Percentiles rank a stretch among this genome's conserved stretches.
Evolutionary conservation across 30 jellyfish, hydroid and myxozoan species (phyloP).

Genomic region (Hydractinia echinata): DNA sequence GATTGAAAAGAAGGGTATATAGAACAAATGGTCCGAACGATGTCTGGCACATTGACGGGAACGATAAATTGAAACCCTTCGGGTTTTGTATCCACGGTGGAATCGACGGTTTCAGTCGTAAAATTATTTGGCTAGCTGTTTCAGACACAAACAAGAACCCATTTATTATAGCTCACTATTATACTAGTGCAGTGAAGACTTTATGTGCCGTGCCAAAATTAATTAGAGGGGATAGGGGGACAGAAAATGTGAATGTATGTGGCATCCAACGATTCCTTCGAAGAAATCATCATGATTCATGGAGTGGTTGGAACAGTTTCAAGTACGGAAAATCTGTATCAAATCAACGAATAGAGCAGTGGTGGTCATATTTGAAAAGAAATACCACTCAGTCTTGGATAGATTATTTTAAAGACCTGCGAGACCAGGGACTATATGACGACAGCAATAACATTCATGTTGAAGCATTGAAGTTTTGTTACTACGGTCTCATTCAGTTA

Average conservation of each 20-base stretch:
- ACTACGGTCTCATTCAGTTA: constrained; percentile 20
- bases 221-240: constrained; percentile 45
- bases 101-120: constrained; percentile 53
- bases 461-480: constrained; percentile 39
- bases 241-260: constrained; percentile 44
- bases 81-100: constrained; percentile 52
- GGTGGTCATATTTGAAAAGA: constrained; percentile 46
- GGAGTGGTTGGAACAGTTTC: constrained; percentile 21
- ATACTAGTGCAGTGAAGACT: constrained; percentile 21
- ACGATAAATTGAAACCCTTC: constrained; percentile 47
- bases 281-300: constrained; percentile 20
- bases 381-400: constrained; percentile 44
- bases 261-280: constrained; percentile 39
- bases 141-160: constrained; percentile 41
- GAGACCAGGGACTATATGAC: constrained; percentile 30
- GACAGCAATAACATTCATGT: constrained; percentile 13
- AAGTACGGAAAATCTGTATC: constrained; percentile 28
- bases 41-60: constrained; percentile 52
- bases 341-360: constrained; percentile 50
- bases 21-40: constrained; percentile 38
- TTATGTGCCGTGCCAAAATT: constrained; percentile 24
- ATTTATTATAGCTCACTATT: constrained; percentile 16
- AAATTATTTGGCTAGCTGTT: constrained; percentile 47
- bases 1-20: constrained; percentile 34
- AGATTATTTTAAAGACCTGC: constrained; percentile 33